Percentiles rank a stretch among this genome's conserved stretches.
Conservation (phyloP, 2,113 vertebrate genomes). For the Catharus fuscescens region DNA sequence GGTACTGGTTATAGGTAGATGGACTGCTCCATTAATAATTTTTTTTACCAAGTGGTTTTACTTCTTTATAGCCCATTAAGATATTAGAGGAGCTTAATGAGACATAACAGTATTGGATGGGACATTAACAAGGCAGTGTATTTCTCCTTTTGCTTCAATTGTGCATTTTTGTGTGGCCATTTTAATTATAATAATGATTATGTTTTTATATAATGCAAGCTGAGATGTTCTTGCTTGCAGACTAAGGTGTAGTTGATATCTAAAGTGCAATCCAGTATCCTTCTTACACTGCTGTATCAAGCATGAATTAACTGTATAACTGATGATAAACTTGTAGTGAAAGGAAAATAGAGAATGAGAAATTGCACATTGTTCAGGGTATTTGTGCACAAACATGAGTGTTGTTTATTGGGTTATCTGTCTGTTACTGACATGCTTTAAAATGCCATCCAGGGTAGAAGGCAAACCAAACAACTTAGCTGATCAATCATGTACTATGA, state of each 20-base stretch:
- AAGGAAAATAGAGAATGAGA: neutral
- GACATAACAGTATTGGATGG: neutral
- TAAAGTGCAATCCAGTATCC: neutral
- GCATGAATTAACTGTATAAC: neutral
- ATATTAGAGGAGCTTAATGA: neutral
- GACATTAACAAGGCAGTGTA: neutral
- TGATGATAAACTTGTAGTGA: neutral
- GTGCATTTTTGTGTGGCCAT: neutral
- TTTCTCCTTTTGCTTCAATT: neutral
- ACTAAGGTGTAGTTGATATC: neutral
- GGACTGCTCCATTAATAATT: neutral
- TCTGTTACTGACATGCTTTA: neutral
- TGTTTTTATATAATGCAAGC: neutral
- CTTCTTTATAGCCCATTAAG: neutral
- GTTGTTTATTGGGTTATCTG: neutral
- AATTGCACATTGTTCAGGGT: neutral
- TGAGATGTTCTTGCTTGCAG: neutral
- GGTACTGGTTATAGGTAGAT: neutral
- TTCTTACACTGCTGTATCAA: neutral
- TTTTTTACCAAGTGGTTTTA: neutral
- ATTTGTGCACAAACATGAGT: neutral
- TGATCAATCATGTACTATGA: neutral
- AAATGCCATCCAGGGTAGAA: neutral
- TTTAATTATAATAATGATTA: neutral
- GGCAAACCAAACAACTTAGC: neutral